These are phyloP conservation scores for Leptoclinus maculatus DNA, from an alignment of 2,797 vertebrate species.

Conservation along the genomic window DNA sequence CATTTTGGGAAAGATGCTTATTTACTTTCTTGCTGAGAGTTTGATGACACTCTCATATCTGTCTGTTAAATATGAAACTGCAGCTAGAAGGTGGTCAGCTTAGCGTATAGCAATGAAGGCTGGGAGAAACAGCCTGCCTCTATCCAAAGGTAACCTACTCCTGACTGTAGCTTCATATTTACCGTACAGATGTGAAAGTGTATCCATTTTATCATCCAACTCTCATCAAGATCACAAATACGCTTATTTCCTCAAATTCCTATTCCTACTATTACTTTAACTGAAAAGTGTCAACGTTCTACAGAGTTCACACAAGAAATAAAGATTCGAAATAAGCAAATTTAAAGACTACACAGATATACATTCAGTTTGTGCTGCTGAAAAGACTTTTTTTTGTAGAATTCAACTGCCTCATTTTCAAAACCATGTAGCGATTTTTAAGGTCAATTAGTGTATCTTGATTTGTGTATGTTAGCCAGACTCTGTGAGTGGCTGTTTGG, in stretches of 20 bases:
- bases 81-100: not conserved
- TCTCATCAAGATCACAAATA: not conserved
- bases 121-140: not conserved
- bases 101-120: not conserved
- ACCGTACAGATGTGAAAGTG: not conserved
- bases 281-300: not conserved
- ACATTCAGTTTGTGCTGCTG: constrained; percentile 23
- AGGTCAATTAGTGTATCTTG: constrained; percentile 8
- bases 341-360: not conserved
- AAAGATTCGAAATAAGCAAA: constrained; percentile 22
- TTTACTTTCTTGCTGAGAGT: not conserved
- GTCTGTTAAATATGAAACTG: not conserved
- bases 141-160: not conserved
- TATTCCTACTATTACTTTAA: not conserved
- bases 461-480: constrained; percentile 55
- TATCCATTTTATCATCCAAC: not conserved
- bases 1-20: not conserved
- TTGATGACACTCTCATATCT: not conserved
- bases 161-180: not conserved
- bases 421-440: not conserved
- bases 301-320: not conserved
- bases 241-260: not conserved
- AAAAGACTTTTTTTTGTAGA: too few species aligned
- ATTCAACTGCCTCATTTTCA: constrained; percentile 1
- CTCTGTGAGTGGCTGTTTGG: constrained; percentile 75